Conservation (phyloP, 2,113 vertebrate genomes). For the Dicaeum eximium region DNA sequence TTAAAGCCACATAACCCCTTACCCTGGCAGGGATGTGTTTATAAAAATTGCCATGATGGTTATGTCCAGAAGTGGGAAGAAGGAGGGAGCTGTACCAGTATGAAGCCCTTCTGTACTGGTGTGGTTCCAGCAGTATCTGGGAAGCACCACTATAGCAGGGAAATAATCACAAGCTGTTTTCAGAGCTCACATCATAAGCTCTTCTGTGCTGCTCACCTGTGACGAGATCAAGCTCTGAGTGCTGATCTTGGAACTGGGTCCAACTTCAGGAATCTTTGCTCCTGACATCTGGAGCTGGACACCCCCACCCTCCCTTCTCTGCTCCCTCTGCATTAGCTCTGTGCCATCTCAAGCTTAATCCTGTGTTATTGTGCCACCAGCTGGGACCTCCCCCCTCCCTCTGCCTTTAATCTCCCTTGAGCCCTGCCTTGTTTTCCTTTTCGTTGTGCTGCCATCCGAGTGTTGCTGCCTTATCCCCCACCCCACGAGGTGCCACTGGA, state of each 20-base stretch:
- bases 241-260: background rate
- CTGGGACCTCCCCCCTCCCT: background rate
- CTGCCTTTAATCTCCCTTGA: background rate
- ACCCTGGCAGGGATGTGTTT: background rate
- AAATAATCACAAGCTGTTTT: background rate
- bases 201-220: background rate
- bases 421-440: background rate
- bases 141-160: background rate
- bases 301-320: background rate
- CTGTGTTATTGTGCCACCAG: background rate
- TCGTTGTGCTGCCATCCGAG: rapidly evolving
- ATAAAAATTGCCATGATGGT: background rate
- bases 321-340: background rate
- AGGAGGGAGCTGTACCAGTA: background rate
- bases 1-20: background rate
- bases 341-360: background rate
- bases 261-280: background rate
- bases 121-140: background rate
- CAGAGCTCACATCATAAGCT: background rate
- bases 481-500: rapidly evolving
- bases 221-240: rapidly evolving
- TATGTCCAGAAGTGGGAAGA: background rate
- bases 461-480: background rate
- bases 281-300: background rate
- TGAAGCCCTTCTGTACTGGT: background rate